Evolutionary conservation across 1,140 invertebrate genomes (phyloP).

Genomic region (Musca vetustissima): DNA sequence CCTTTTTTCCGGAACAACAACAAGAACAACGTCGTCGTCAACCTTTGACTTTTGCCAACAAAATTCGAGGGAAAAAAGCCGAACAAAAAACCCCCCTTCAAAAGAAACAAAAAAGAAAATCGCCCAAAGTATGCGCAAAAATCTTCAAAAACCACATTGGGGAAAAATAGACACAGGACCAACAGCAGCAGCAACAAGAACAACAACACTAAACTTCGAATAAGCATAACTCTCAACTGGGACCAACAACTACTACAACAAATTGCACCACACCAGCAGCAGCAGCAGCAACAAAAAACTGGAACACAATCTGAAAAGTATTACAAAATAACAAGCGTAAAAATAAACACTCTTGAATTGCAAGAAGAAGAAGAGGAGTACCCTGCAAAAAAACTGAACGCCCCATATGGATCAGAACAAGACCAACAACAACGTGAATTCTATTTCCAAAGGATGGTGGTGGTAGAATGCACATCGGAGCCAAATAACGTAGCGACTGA

Average conservation of each 20-base stretch:
- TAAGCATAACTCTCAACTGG: no score
- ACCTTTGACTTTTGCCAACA: constrained; percentile 22
- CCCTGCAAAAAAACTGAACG: no score
- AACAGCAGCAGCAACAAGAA: background rate
- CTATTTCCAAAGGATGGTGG: background rate
- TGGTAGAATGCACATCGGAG: constrained; percentile 14
- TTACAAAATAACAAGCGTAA: constrained; percentile 24
- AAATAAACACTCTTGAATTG: constrained; percentile 22
- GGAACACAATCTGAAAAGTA: constrained; percentile 22
- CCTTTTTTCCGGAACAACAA: background rate
- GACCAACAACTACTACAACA: no score
- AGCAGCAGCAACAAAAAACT: constrained; percentile 7
- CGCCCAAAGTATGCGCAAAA: constrained; percentile 25
- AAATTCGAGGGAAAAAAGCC: background rate
- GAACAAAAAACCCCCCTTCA: no score
- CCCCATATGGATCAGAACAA: background rate
- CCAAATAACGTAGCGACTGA: no score
- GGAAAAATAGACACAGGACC: constrained; percentile 15
- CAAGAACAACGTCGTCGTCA: no score
- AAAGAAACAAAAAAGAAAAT: constrained; percentile 16
- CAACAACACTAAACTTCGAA: background rate
- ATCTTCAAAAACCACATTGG: constrained; percentile 22
- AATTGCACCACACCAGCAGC: no score
- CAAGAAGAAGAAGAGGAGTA: no score
- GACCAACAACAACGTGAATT: background rate